Conservation (phyloP, 2,797 vertebrate genomes). For the Benthosema pterotum region DNA sequence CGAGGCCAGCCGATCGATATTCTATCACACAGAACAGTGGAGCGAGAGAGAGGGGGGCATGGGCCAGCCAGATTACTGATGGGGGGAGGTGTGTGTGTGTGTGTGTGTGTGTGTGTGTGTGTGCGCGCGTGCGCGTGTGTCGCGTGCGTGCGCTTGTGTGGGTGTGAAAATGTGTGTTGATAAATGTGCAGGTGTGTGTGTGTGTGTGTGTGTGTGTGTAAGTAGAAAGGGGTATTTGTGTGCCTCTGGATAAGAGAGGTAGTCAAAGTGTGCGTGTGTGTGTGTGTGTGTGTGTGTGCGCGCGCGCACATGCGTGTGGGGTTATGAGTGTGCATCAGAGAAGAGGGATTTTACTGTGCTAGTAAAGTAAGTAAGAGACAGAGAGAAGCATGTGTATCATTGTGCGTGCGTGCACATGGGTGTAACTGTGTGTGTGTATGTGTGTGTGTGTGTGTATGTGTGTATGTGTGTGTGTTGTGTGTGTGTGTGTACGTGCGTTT, state of each 20-base stretch:
- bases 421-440: background rate
- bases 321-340: constrained; percentile 47
- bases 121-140: constrained; percentile 60
- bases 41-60: constrained; percentile 82
- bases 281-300: constrained; percentile 25
- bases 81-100: constrained; percentile 42
- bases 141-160: constrained; percentile 65
- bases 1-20: constrained; percentile 85
- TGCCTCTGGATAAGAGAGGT: background rate
- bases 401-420: background rate
- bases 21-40: constrained; percentile 88
- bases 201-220: constrained; percentile 31
- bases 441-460: background rate
- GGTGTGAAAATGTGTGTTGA: constrained; percentile 53
- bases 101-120: constrained; percentile 35
- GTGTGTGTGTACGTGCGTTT: background rate
- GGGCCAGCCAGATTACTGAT: constrained; percentile 82
- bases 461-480: background rate
- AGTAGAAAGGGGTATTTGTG: background rate
- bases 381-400: background rate
- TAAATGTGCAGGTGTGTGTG: constrained; percentile 33
- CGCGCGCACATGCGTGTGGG: constrained; percentile 34
- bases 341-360: constrained; percentile 25
- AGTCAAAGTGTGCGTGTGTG: constrained; percentile 45
- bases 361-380: background rate